phyloP scores from a whole-genome alignment of 2,797 vertebrate species.

The Neoniphon sammara region DNA sequence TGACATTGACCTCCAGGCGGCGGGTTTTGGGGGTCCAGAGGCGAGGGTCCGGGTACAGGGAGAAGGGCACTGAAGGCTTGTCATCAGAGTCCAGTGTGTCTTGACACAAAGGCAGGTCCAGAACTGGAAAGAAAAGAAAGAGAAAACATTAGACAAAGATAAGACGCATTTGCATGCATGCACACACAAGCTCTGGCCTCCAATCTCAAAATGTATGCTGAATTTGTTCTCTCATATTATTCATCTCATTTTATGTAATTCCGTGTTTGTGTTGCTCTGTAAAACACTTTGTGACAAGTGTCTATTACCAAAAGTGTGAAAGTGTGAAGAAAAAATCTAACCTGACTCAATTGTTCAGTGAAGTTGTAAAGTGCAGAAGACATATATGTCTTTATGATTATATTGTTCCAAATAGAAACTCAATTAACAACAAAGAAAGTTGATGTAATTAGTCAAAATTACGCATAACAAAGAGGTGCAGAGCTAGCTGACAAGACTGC shows the following conservation, averaged over 20 bases:
- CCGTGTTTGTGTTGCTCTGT: background rate
- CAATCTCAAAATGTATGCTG: background rate
- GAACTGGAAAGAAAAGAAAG: conserved; percentile 63
- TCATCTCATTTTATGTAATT: too few relatives aligned
- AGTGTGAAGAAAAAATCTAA: too few relatives aligned
- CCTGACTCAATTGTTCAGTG: background rate
- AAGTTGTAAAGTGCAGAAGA: background rate
- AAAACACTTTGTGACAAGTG: background rate
- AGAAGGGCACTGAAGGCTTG: conserved; percentile 72
- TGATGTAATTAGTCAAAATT: conserved; percentile 65
- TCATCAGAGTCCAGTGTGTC: conserved; percentile 80
- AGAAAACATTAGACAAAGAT: conserved; percentile 11
- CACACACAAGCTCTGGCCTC: background rate
- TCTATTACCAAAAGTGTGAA: too few relatives aligned
- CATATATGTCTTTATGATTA: conserved; percentile 1
- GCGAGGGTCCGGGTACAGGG: conserved; percentile 73
- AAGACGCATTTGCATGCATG: background rate
- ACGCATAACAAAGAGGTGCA: conserved; percentile 30
- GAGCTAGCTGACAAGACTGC: conserved; percentile 40
- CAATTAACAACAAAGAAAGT: conserved; percentile 29
- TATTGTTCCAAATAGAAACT: conserved; percentile 26
- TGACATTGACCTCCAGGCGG: conserved; percentile 85
- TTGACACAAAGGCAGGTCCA: conserved; percentile 84
- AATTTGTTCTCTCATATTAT: background rate
- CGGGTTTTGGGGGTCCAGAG: conserved; percentile 87